These are phyloP conservation scores for Caretta caretta DNA, from an alignment of 2,113 vertebrate species.

Conservation along the genomic window DNA sequence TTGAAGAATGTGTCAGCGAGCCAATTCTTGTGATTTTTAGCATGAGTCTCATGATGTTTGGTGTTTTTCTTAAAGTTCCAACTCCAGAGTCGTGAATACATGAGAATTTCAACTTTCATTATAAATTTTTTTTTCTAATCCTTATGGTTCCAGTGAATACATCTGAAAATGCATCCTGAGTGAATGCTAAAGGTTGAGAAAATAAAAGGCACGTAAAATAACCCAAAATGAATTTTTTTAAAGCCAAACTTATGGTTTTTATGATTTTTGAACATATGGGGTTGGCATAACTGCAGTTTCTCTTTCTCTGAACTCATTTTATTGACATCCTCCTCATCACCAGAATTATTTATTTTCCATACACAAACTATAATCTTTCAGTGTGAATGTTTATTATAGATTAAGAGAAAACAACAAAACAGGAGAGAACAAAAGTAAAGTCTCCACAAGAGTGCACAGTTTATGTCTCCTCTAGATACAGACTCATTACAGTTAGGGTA, in stretches of 20 bases:
- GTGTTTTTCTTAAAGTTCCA: neutral
- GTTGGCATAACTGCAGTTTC: neutral
- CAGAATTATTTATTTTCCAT: neutral
- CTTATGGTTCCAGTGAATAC: neutral
- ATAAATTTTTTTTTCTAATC: neutral
- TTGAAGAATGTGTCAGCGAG: neutral
- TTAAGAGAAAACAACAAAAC: neutral
- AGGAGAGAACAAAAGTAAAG: neutral
- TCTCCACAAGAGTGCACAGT: slow-evolving; percentile 1
- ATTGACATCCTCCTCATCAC: neutral
- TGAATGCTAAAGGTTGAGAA: neutral
- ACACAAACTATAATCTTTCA: neutral
- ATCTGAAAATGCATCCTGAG: neutral
- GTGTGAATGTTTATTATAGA: neutral
- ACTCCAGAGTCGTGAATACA: neutral
- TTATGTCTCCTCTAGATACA: slow-evolving; percentile 34
- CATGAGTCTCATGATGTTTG: neutral
- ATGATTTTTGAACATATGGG: neutral
- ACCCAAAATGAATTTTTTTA: neutral
- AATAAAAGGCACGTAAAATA: neutral
- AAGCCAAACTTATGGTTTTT: neutral
- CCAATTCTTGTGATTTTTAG: neutral
- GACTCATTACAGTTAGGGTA: neutral
- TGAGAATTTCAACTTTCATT: neutral
- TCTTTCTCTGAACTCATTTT: neutral